phyloP scores from a whole-genome alignment of 2,797 vertebrate species.

The Lagocephalus sceleratus region DNA sequence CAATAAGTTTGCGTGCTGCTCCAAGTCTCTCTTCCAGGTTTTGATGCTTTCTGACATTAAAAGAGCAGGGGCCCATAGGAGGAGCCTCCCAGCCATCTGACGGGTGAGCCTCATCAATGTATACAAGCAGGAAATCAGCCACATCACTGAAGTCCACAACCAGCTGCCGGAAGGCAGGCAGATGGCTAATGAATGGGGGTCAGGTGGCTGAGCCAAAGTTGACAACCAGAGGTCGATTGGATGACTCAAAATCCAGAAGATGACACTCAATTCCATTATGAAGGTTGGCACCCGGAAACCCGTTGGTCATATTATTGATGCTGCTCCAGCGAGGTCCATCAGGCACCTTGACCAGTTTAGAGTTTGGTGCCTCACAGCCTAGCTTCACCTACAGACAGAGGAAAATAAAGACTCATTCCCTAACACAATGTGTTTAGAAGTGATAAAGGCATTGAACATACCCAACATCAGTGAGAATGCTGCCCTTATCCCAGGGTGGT shows the following conservation, averaged over 20 bases:
- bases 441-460: too few relatives aligned
- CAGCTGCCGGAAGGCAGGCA: conserved; percentile 90
- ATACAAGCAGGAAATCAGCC: conserved; percentile 96
- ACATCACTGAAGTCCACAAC: conserved; percentile 93
- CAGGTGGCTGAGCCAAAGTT: conserved; percentile 98
- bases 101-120: conserved; percentile 97
- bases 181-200: conserved; percentile 94
- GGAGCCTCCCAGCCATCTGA: conserved; percentile 94
- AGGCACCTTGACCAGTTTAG: conserved; percentile 87
- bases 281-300: conserved; percentile 11
- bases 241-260: conserved; percentile 91
- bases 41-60: conserved; percentile 87
- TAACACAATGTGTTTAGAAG: background rate
- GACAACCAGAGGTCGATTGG: conserved; percentile 90
- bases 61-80: conserved; percentile 80
- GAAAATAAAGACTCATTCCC: background rate
- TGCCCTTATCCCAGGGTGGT: too few relatives aligned
- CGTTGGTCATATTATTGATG: conserved; percentile 8
- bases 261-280: conserved; percentile 72
- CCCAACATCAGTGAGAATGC: too few relatives aligned
- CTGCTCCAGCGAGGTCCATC: conserved; percentile 25
- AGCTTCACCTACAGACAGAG: conserved; percentile 84
- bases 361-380: conserved; percentile 92
- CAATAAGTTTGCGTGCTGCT: conserved; percentile 85
- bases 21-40: conserved; percentile 89